phyloP scores from a whole-genome alignment of 2,888 invertebrate species.

The Aleiodes alternator region DNA sequence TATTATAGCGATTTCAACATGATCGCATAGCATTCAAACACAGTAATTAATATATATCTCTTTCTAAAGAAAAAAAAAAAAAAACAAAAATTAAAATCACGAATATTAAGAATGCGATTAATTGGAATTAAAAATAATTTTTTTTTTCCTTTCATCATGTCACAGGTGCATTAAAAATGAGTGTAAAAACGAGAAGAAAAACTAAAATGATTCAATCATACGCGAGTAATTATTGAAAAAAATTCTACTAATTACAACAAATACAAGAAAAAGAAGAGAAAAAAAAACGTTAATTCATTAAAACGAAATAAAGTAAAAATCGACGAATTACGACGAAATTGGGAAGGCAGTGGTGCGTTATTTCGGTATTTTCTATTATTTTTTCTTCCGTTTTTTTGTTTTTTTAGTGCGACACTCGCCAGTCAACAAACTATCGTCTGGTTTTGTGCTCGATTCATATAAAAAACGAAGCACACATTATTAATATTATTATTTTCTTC shows the following conservation, averaged over 20 bases:
- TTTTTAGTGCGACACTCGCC: constrained; percentile 51
- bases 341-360: constrained; percentile 71
- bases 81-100: constrained; percentile 17
- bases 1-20: constrained; percentile 10
- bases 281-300: constrained; percentile 27
- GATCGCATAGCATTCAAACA: constrained; percentile 3
- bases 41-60: not conserved
- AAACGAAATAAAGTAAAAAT: constrained; percentile 35
- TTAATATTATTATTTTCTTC: no score
- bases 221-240: constrained; percentile 29
- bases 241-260: constrained; percentile 29
- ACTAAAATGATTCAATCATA: constrained; percentile 20
- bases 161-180: constrained; percentile 58
- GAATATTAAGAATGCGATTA: constrained; percentile 20
- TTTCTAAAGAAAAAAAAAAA: not conserved
- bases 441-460: constrained; percentile 14
- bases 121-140: constrained; percentile 1
- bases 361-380: constrained; percentile 58
- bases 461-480: constrained; percentile 29
- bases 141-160: constrained; percentile 43
- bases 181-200: constrained; percentile 50
- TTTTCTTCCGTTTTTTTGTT: constrained; percentile 37
- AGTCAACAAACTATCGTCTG: constrained; percentile 37
- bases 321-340: constrained; percentile 59
- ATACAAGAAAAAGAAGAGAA: constrained; percentile 17